These are phyloP conservation scores for Sylvia atricapilla DNA, from an alignment of 2,113 vertebrate species.

Conservation along the genomic window DNA sequence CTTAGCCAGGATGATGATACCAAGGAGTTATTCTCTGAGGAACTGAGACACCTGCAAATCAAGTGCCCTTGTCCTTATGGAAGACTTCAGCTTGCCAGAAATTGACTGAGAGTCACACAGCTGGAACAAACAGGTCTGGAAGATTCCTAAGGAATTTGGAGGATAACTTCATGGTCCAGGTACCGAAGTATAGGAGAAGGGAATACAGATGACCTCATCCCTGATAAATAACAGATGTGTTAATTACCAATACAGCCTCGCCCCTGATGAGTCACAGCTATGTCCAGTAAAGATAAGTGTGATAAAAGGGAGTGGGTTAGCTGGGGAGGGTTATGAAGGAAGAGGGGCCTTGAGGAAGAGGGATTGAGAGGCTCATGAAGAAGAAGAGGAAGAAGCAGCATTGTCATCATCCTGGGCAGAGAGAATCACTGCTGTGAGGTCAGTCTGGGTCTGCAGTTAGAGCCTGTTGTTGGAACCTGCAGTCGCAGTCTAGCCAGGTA, in stretches of 20 bases:
- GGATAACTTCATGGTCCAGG: not conserved
- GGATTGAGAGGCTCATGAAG: not conserved
- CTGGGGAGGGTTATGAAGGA: not conserved
- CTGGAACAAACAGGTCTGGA: not conserved
- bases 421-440: not conserved
- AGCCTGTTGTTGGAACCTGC: not conserved
- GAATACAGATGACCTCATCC: not conserved
- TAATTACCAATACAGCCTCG: not conserved
- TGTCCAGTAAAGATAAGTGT: not conserved
- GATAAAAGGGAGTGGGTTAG: not conserved
- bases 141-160: not conserved
- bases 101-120: not conserved
- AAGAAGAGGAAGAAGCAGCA: too few species aligned
- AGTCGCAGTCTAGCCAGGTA: not conserved
- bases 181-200: not conserved
- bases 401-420: not conserved
- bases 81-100: not conserved
- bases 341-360: too few species aligned
- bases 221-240: not conserved
- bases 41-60: not conserved
- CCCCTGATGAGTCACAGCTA: not conserved
- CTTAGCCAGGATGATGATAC: not conserved
- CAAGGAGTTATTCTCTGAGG: not conserved
- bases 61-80: not conserved
- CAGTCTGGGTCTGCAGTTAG: not conserved